Evolutionary conservation across 2,888 invertebrate species (phyloP).

Genomic region (Drosophila paranaensis): DNA sequence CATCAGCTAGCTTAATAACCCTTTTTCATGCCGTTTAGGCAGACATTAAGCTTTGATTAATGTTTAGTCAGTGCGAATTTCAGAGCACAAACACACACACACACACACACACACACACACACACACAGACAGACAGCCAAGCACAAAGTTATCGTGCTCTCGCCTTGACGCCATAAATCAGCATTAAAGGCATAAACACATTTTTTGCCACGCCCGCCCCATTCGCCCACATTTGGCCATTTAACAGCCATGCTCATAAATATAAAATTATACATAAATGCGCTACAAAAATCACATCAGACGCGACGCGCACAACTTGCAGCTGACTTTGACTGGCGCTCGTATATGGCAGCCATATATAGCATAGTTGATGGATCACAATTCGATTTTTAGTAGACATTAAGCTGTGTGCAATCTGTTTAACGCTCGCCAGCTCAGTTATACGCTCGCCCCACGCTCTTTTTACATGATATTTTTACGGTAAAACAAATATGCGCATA

Average conservation of each 20-base stretch:
- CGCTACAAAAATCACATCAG: slow-evolving; percentile 73
- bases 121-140: slow-evolving; percentile 5
- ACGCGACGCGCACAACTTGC: slow-evolving; percentile 24
- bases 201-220: slow-evolving; percentile 16
- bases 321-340: slow-evolving; percentile 34
- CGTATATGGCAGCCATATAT: slow-evolving; percentile 50
- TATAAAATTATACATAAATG: slow-evolving; percentile 78
- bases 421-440: slow-evolving; percentile 31
- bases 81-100: background rate
- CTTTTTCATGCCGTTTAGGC: slow-evolving; percentile 63
- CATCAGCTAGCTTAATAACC: slow-evolving; percentile 1
- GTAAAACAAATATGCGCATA: slow-evolving; percentile 68
- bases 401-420: slow-evolving; percentile 73
- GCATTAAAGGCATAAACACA: slow-evolving; percentile 71
- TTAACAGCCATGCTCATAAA: slow-evolving; percentile 72
- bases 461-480: slow-evolving; percentile 49
- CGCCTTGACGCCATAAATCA: slow-evolving; percentile 64
- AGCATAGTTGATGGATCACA: slow-evolving; percentile 74
- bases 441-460: background rate
- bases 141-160: slow-evolving; percentile 33
- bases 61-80: slow-evolving; percentile 52
- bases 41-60: slow-evolving; percentile 67
- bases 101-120: slow-evolving; percentile 4
- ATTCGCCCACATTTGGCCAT: slow-evolving; percentile 36
- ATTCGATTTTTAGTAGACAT: slow-evolving; percentile 79